These are phyloP conservation scores for Falco rusticolus DNA, from an alignment of 2,797 vertebrate genomes.

Conservation along the genomic window DNA sequence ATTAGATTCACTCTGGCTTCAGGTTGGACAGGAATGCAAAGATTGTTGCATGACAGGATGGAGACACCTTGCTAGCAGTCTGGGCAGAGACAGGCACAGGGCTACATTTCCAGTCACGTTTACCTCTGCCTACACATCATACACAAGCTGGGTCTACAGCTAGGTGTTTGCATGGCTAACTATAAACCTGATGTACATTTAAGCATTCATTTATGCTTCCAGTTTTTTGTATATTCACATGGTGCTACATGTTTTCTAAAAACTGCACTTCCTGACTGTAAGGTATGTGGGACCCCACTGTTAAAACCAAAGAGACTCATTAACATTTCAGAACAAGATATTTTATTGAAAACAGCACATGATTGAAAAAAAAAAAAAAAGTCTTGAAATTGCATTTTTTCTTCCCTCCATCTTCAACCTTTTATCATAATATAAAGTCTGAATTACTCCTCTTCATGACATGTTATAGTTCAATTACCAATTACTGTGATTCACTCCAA, in stretches of 20 bases:
- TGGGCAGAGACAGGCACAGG: constrained; percentile 1
- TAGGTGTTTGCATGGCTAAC: not conserved
- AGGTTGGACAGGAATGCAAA: not conserved
- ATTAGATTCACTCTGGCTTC: constrained; percentile 2
- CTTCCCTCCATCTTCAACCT: not conserved
- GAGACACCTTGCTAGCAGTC: constrained; percentile 24
- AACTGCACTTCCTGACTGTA: not conserved
- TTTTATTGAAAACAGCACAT: not conserved
- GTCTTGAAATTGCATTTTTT: not conserved
- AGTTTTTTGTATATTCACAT: not conserved
- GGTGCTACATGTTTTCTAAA: not conserved
- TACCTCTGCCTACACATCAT: not conserved
- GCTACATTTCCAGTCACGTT: not conserved
- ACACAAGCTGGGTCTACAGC: not conserved
- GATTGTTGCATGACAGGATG: constrained; percentile 43
- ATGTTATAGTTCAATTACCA: not conserved
- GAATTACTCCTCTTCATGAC: not conserved
- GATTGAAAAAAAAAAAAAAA: not conserved
- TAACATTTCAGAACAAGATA: not conserved
- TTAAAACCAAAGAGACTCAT: not conserved
- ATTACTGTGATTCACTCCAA: not conserved
- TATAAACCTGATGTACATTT: not conserved
- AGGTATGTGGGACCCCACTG: not conserved
- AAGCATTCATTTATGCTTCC: not conserved
- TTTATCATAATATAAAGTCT: not conserved